Conservation (phyloP, 2,113 vertebrate genomes). For the Rhea pennata region DNA sequence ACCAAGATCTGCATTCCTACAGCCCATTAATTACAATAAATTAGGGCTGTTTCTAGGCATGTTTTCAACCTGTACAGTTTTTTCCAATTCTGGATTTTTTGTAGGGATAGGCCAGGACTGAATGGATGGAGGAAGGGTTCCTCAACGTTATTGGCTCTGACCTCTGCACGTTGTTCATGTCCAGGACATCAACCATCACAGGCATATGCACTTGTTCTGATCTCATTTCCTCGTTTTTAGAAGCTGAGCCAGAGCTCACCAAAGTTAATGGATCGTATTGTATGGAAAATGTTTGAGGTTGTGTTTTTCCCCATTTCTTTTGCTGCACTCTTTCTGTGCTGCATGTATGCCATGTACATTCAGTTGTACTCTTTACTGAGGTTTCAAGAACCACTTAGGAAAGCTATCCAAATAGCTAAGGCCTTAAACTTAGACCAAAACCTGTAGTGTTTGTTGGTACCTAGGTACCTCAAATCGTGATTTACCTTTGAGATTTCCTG, state of each 20-base stretch:
- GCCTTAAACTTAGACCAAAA: too few species aligned
- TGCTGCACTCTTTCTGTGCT: not conserved
- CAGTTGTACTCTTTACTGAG: not conserved
- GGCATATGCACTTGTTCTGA: not conserved
- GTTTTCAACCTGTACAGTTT: not conserved
- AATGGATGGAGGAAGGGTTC: not conserved
- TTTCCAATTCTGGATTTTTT: not conserved
- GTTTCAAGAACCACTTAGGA: not conserved
- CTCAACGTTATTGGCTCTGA: not conserved
- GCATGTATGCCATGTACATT: not conserved
- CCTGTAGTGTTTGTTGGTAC: not conserved
- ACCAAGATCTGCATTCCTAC: not conserved
- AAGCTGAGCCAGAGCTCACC: not conserved
- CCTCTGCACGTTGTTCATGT: not conserved
- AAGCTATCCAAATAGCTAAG: not conserved
- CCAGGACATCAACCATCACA: not conserved
- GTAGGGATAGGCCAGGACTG: not conserved
- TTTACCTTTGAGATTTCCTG: not conserved
- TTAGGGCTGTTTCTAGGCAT: not conserved
- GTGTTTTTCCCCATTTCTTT: not conserved
- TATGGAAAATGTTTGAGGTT: rapidly evolving
- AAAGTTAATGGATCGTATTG: not conserved
- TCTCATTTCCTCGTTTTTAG: not conserved
- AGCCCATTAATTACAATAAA: not conserved
- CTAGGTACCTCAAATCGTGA: not conserved